Percentiles rank a stretch among this genome's conserved stretches.
Conservation (phyloP, 2,797 vertebrate species). For the Todus mexicanus region DNA sequence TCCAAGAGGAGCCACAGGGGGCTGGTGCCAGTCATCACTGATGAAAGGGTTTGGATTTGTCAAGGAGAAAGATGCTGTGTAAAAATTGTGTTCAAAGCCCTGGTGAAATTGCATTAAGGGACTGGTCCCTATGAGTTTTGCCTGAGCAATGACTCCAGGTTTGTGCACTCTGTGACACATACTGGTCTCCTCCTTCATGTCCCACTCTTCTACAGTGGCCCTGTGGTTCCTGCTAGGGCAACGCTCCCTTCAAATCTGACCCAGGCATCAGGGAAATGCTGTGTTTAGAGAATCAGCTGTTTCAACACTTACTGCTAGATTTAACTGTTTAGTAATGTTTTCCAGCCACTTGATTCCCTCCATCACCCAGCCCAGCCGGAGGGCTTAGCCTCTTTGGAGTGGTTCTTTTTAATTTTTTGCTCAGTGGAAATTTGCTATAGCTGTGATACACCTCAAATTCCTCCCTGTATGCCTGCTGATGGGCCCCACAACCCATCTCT, state of each 20-base stretch:
- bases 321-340: conserved; percentile 37
- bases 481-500: neutral
- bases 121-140: neutral
- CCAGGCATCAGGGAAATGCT: neutral
- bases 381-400: neutral
- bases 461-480: neutral
- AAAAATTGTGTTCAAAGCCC: conserved; percentile 38
- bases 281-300: neutral
- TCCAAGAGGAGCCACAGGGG: conserved; percentile 61
- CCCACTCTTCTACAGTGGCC: neutral
- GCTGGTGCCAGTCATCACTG: conserved; percentile 65
- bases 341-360: conserved; percentile 33
- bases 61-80: conserved; percentile 40
- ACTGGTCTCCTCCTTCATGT: neutral
- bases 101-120: neutral
- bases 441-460: neutral
- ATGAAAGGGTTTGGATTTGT: conserved; percentile 58
- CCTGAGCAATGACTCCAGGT: neutral
- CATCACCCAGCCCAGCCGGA: neutral
- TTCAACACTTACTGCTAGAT: neutral
- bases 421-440: neutral
- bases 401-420: neutral
- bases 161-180: neutral
- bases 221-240: neutral
- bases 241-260: neutral